Percentiles rank a stretch among this genome's conserved stretches.
phyloP scores from a whole-genome alignment of 2,888 invertebrate species.

The Apamea epomidion region DNA sequence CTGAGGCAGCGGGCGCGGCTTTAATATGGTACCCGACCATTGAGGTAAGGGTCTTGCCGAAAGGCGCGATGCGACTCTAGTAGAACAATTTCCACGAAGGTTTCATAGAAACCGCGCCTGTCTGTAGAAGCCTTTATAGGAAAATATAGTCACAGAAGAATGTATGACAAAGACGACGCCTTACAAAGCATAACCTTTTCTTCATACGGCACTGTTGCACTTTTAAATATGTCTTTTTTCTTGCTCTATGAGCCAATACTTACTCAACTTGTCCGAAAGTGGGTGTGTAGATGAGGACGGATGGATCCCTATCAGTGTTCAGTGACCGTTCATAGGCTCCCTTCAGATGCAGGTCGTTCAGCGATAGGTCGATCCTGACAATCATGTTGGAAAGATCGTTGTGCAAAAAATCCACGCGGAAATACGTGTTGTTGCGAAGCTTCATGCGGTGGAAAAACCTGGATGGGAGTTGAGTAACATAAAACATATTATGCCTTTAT shows the following conservation, averaged over 20 bases:
- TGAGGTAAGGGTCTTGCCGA: no score
- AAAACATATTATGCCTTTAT: not conserved
- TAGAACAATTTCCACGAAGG: not conserved
- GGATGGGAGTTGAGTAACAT: not conserved
- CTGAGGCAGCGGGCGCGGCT: no score
- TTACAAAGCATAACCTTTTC: not conserved
- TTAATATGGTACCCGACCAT: no score
- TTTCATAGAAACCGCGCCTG: not conserved
- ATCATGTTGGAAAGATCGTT: constrained; percentile 76
- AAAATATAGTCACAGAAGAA: no score
- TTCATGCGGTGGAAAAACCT: constrained; percentile 86
- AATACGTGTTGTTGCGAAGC: constrained; percentile 81
- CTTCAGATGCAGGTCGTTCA: constrained; percentile 80
- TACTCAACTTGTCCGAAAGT: constrained; percentile 80
- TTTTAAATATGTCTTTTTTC: not conserved
- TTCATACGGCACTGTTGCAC: not conserved
- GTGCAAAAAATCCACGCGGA: constrained; percentile 74
- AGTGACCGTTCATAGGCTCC: constrained; percentile 80
- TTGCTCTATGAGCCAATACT: constrained; percentile 57
- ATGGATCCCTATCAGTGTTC: constrained; percentile 64
- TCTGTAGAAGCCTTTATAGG: not conserved
- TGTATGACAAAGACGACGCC: not conserved
- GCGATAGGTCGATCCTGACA: constrained; percentile 69
- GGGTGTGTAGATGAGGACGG: constrained; percentile 75
- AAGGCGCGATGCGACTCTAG: not conserved